Conservation (phyloP, 37 sponge, comb jelly and placozoan genomes). For the Crambe crambe region DNA sequence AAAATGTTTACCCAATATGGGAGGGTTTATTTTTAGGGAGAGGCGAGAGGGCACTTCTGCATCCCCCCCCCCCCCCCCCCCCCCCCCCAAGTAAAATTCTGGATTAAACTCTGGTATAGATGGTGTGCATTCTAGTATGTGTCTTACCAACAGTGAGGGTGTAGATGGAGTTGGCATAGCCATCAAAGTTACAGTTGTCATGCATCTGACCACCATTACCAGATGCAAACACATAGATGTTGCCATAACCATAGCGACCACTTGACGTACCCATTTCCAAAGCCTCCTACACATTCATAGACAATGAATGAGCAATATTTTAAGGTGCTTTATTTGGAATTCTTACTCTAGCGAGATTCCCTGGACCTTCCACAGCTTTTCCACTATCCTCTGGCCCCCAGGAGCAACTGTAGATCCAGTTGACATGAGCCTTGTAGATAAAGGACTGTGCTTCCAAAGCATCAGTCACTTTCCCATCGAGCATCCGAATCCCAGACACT, state of each 20-base stretch:
- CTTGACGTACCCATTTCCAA: slow-evolving; percentile 31
- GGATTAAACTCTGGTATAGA: background rate
- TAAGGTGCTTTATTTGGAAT: background rate
- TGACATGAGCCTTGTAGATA: slow-evolving; percentile 61
- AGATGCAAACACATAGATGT: slow-evolving; percentile 93
- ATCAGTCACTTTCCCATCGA: slow-evolving; percentile 76
- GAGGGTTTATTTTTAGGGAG: too few species aligned
- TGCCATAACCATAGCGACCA: slow-evolving; percentile 90
- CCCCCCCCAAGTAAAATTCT: background rate
- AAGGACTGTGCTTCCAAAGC: slow-evolving; percentile 69
- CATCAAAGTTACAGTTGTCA: slow-evolving; percentile 97
- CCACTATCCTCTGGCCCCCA: slow-evolving; percentile 89
- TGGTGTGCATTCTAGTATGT: too few species aligned
- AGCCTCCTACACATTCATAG: slow-evolving; percentile 30
- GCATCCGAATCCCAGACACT: slow-evolving; percentile 73
- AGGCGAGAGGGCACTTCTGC: too few species aligned
- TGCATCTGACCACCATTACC: slow-evolving; percentile 75
- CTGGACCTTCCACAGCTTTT: slow-evolving; percentile 77
- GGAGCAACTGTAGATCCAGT: slow-evolving; percentile 74
- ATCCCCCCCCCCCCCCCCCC: too few species aligned
- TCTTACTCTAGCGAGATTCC: slow-evolving; percentile 60
- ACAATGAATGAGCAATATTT: too few species aligned
- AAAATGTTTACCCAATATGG: too few species aligned
- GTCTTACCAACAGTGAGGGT: slow-evolving; percentile 76
- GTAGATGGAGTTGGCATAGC: slow-evolving; percentile 92